Base-by-base conservation (phyloP, 2,888 invertebrate genomes). In the Amphipoea oculea region DNA sequence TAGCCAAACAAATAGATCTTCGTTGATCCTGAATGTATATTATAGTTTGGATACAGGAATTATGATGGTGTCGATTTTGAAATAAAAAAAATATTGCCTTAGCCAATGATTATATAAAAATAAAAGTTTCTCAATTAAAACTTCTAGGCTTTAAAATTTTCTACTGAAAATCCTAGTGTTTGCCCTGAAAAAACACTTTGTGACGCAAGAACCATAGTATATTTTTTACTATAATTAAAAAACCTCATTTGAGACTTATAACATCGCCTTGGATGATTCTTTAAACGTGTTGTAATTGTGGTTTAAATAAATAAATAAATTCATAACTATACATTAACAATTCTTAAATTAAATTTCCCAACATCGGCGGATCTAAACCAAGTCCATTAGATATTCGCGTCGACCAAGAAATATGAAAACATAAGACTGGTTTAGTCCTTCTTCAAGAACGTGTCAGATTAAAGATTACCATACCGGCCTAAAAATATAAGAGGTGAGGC, bases 1-100 rank as follows among this genome's bases (percentile, higher is more conserved):
- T 80, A 72, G 29, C 81, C 74, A 73, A 80, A 87, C 84, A 77
- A 81, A 84, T 76, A 73, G 14, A 75, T 86, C 81, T 80, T 67
- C 40, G 66, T 77, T 75, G 40, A 73, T 86, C 45, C 48, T 70
- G 42, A 70, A 67, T 70, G 57, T 69, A 45, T 74, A 29, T 68
- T 40, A 60, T 51, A 14, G n/a, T 69, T 68, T 48, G 11, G 11
- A 42, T n/a, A 36, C 23, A 29, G 29, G 7, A 82, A 20, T 66
- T 69, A 85, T 65, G 60, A 69, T 48, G 23, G 29, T 9, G 29
- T 23, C 4, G 40, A 5, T 65, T 60, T 69, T 36, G 45, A 66
- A 51, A 36, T 60, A 23, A 6, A n/a, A 51, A 45, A 45, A 48
- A 48, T 45, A 12, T 45, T 12, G 45, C 45, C 12, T 1, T 48